Evolutionary conservation across 1,140 invertebrate genomes (phyloP).

Genomic region (Ceratina australensis): DNA sequence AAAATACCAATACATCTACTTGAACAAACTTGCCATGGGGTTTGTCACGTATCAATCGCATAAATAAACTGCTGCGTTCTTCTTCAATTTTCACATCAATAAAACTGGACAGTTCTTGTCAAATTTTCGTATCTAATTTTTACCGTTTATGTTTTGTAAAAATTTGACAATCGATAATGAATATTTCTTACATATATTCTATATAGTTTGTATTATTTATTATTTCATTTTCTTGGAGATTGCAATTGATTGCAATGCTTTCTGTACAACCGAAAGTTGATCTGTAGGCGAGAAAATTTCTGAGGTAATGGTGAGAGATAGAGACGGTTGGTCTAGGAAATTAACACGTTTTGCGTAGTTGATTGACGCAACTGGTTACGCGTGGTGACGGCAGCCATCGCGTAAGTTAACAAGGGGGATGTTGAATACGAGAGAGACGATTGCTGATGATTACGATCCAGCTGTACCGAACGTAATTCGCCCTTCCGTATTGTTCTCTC

Average conservation of each 20-base stretch:
- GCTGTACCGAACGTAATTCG: constrained; percentile 64
- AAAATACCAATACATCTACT: constrained; percentile 28
- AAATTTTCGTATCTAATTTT: no score
- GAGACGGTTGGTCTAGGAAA: constrained; percentile 41
- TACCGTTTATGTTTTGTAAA: no score
- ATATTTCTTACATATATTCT: no score
- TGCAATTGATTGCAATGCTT: no score
- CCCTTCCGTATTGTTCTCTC: constrained; percentile 66
- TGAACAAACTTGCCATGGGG: constrained; percentile 21
- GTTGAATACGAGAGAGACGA: constrained; percentile 3
- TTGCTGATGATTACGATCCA: constrained; percentile 14
- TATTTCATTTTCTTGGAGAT: no score
- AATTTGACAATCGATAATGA: no score
- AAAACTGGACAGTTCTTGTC: no score
- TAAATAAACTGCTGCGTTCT: constrained; percentile 7
- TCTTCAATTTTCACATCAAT: constrained; percentile 20
- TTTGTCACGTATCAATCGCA: constrained; percentile 14
- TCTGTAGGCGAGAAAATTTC: no score
- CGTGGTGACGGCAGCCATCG: constrained; percentile 47
- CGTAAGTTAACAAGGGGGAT: constrained; percentile 37
- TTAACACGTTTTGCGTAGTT: constrained; percentile 53
- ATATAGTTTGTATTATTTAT: no score
- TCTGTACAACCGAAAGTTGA: no score
- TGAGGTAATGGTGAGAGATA: no score
- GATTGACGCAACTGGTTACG: constrained; percentile 40